Conservation (phyloP, 2,113 vertebrate genomes). For the Lathamus discolor region DNA sequence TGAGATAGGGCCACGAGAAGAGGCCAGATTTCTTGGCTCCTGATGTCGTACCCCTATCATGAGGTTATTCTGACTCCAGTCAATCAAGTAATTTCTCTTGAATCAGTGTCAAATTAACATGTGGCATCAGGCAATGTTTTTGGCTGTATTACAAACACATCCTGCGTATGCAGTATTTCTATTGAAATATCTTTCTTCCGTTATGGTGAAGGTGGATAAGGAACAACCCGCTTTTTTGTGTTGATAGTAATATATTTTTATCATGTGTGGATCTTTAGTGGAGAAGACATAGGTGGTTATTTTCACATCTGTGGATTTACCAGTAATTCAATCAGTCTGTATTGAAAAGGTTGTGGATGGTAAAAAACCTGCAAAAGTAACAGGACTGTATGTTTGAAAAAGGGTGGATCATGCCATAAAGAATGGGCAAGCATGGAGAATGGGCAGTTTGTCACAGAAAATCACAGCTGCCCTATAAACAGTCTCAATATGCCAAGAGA, state of each 20-base stretch:
- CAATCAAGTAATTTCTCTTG: not conserved
- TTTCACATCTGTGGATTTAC: constrained; percentile 3
- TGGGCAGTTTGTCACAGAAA: not conserved
- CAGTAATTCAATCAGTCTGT: not conserved
- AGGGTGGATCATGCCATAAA: not conserved
- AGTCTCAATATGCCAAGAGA: not conserved
- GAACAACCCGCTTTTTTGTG: not conserved
- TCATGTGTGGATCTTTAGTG: not conserved
- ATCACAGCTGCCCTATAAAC: not conserved
- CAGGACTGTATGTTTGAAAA: not conserved
- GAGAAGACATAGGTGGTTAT: not conserved
- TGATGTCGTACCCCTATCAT: not conserved
- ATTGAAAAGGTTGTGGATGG: not conserved
- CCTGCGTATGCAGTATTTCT: not conserved
- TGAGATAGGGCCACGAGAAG: not conserved
- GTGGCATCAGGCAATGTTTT: not conserved
- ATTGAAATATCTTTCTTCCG: not conserved
- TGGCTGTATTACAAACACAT: not conserved
- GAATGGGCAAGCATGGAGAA: not conserved
- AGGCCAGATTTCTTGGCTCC: not conserved
- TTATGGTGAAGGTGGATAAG: not conserved
- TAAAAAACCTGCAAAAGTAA: not conserved
- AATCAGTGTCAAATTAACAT: not conserved
- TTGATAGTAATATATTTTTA: not conserved
- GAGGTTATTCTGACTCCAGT: not conserved